phyloP scores from a whole-genome alignment of 1,140 invertebrate genomes.

The Pseudomyrmex concolor region DNA sequence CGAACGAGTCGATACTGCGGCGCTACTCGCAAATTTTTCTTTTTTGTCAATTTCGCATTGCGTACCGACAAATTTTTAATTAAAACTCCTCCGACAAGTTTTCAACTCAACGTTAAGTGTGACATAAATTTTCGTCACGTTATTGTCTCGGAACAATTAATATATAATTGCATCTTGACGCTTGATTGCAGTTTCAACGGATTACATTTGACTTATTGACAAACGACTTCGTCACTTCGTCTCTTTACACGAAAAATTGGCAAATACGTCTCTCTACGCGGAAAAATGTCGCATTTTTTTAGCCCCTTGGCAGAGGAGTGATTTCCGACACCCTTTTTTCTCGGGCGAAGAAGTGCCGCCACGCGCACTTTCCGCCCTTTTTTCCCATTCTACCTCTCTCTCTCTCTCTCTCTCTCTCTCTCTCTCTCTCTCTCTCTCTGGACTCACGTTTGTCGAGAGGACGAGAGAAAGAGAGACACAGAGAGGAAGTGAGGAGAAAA shows the following conservation, averaged over 20 bases:
- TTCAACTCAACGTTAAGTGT: no score
- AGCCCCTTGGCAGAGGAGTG: slow-evolving; percentile 47
- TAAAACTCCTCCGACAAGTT: background rate
- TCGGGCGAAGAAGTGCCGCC: slow-evolving; percentile 43
- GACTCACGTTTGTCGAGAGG: slow-evolving; percentile 36
- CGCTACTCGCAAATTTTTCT: background rate
- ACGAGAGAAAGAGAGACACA: slow-evolving; percentile 14
- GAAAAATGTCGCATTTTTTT: slow-evolving; percentile 53
- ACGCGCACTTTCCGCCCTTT: slow-evolving; percentile 46
- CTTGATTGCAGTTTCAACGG: background rate
- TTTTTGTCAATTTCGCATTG: no score
- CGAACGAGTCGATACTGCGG: background rate
- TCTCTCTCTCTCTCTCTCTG: slow-evolving; percentile 19
- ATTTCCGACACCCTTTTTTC: slow-evolving; percentile 53
- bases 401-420: slow-evolving; percentile 17
- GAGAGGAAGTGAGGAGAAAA: slow-evolving; percentile 54
- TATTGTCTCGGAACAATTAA: background rate
- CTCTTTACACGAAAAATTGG: slow-evolving; percentile 49
- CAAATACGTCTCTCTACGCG: slow-evolving; percentile 35
- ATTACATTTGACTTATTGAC: slow-evolving; percentile 29
- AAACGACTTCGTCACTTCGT: slow-evolving; percentile 42
- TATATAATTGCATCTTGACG: background rate
- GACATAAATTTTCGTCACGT: background rate
- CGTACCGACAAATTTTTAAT: no score
- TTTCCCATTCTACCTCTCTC: slow-evolving; percentile 45